Conservation (phyloP, 2,888 invertebrate genomes). For the Lysandra coridon region DNA sequence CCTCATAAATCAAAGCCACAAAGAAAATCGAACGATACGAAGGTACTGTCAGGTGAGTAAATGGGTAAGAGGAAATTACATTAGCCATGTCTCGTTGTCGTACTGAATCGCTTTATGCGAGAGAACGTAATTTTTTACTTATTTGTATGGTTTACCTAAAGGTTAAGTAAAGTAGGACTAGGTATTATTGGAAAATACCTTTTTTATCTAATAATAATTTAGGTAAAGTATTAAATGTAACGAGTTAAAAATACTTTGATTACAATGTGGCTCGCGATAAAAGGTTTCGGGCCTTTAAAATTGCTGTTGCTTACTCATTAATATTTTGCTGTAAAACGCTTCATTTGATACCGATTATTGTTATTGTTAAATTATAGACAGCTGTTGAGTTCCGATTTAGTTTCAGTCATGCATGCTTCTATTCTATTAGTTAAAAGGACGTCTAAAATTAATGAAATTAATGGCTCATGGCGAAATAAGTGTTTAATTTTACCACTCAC, state of each 20-base stretch:
- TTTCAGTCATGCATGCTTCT: not conserved
- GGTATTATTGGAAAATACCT: too few species aligned
- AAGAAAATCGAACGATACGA: slow-evolving; percentile 33
- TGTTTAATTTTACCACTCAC: too few species aligned
- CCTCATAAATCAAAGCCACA: slow-evolving; percentile 25
- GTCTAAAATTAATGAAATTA: not conserved
- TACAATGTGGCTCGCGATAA: too few species aligned
- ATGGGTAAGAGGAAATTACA: slow-evolving; percentile 55
- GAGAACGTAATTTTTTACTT: not conserved
- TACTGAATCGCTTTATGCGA: slow-evolving; percentile 46
- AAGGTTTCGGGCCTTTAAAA: too few species aligned
- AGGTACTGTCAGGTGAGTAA: slow-evolving; percentile 44
- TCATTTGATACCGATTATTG: slow-evolving; percentile 35
- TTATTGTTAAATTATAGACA: not conserved
- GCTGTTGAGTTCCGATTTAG: not conserved
- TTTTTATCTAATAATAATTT: too few species aligned
- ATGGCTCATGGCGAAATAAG: too few species aligned
- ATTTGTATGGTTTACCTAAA: not conserved
- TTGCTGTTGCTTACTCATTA: too few species aligned
- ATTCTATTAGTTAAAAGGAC: not conserved
- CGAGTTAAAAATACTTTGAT: too few species aligned
- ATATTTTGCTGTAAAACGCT: not conserved
- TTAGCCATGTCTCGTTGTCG: slow-evolving; percentile 55
- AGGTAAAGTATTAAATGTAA: too few species aligned
- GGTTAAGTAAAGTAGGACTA: not conserved